These are phyloP conservation scores for Cladorhizidae sp. DNA, from an alignment of 37 sponge, comb jelly and placozoan species.

Conservation along the genomic window DNA sequence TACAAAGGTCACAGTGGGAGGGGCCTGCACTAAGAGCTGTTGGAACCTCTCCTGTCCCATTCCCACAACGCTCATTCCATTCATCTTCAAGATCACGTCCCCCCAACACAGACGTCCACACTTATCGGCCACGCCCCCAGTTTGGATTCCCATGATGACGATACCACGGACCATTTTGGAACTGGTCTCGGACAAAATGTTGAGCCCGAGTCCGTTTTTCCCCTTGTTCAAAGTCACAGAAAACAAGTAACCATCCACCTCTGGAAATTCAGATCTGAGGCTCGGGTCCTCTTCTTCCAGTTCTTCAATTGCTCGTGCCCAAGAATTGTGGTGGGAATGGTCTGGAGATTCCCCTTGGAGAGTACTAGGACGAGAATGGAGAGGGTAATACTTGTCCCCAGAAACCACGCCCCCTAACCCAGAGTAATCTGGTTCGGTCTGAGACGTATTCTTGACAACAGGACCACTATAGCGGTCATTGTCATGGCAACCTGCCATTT, in stretches of 20 bases:
- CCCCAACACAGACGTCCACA: slow-evolving; percentile 65
- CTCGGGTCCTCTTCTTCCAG: slow-evolving; percentile 39
- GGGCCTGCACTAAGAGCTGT: slow-evolving; percentile 45
- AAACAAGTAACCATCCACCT: slow-evolving; percentile 67
- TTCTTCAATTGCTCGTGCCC: slow-evolving; percentile 65
- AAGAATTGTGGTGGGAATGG: slow-evolving; percentile 65
- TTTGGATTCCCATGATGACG: slow-evolving; percentile 64
- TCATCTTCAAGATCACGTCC: slow-evolving; percentile 82
- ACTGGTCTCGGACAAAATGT: slow-evolving; percentile 51
- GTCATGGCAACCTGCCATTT: background rate
- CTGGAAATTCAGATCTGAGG: slow-evolving; percentile 55
- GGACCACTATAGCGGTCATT: background rate
- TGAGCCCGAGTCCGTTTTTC: slow-evolving; percentile 55
- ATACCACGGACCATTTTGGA: slow-evolving; percentile 45
- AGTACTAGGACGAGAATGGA: background rate
- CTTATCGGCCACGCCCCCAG: slow-evolving; percentile 75
- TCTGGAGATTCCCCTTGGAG: slow-evolving; percentile 26
- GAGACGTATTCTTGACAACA: background rate
- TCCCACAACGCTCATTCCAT: slow-evolving; percentile 60
- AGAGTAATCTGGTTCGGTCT: background rate
- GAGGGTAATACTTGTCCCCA: background rate
- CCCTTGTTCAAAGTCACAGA: slow-evolving; percentile 66
- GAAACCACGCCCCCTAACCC: background rate
- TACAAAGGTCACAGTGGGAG: slow-evolving; percentile 64
- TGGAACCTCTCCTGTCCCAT: slow-evolving; percentile 57